Evolutionary conservation across 2,797 vertebrate genomes (phyloP), one percentile per base, ranked within the genome.

Genomic region (Setipinna tenuifilis): DNA sequence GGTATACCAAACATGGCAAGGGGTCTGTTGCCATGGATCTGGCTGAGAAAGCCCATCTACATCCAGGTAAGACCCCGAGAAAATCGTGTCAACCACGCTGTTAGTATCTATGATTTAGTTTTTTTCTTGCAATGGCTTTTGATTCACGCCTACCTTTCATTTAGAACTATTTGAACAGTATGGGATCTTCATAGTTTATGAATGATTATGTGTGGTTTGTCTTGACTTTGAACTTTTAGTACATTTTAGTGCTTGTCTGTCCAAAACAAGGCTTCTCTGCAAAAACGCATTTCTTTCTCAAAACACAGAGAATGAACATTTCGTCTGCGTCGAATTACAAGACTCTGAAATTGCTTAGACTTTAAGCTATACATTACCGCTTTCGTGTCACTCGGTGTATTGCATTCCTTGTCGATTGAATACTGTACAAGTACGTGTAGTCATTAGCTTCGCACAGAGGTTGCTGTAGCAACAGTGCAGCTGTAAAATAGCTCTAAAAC

Each of bases 1-100:
- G 91, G 91, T 87, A 93, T 95, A 83, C 91, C 89, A 94, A 94
- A 94, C 95, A 98, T 98, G 97, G 97, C 97, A 89, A 96, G 95
- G 93, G 94, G 93, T 94, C 93, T 96, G 94, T 95, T 96, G 94
- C 94, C 96, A 91, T 96, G 96, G 95, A 94, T 96, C 93, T 92
- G 97, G 96, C 95, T 96, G 83, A 95, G 95, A 90, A 97, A 96
- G 89, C 95, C 95, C 90, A 94, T 92, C 88, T 93, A 95, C 92
- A 89, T 95, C 87, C 97, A 98, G 97, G 97, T 98, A 97, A 95
- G 96, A 90, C 89, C 84, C 85, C 41, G 88, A 88, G 83, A 87
- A 84, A 88, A 78, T 44, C 31, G 17, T 41, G 35, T 35, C 31
- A 75, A 41, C 68, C 31, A 35, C 68, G 14, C 68, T 41, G 23